A percentile compares a stretch with the other conserved stretches of the same genome.
Conservation (phyloP, 2,797 vertebrate species). For the Trichosurus vulpecula region DNA sequence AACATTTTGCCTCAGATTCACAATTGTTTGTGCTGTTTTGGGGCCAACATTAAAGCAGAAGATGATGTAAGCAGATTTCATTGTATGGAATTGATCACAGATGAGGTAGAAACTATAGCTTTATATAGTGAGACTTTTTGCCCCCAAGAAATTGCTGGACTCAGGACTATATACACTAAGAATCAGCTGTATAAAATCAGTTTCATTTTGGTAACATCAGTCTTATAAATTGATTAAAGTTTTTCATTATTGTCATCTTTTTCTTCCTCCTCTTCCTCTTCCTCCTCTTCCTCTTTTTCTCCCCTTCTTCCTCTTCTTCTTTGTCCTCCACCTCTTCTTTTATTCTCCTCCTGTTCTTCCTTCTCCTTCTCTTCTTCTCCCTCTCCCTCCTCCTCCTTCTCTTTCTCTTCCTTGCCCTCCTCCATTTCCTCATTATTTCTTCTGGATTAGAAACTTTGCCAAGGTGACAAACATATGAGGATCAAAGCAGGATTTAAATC, state of each 20-base stretch:
- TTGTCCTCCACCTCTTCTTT: neutral
- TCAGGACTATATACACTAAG: constrained; percentile 24
- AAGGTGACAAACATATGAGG: neutral
- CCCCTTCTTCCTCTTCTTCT: neutral
- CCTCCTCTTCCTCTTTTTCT: neutral
- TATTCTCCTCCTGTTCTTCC: no score
- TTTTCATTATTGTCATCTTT: neutral
- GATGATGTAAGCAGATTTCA: neutral
- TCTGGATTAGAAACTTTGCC: neutral
- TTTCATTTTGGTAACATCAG: neutral
- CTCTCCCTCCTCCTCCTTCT: neutral
- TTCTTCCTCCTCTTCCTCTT: neutral
- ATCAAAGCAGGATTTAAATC: neutral
- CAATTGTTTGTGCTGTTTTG: neutral
- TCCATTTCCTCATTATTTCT: neutral
- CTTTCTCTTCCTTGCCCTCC: no score
- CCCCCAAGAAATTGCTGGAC: neutral
- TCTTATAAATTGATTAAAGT: neutral
- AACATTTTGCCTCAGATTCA: constrained; percentile 11
- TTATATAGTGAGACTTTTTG: constrained; percentile 11
- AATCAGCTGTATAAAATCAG: neutral
- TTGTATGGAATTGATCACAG: neutral
- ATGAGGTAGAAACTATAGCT: constrained; percentile 5
- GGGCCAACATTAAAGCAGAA: neutral
- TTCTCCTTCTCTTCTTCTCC: neutral